Evolutionary conservation across 2,888 invertebrate genomes (phyloP), one percentile per base, ranked within the genome.

Genomic region (Eurytoma adleriae): DNA sequence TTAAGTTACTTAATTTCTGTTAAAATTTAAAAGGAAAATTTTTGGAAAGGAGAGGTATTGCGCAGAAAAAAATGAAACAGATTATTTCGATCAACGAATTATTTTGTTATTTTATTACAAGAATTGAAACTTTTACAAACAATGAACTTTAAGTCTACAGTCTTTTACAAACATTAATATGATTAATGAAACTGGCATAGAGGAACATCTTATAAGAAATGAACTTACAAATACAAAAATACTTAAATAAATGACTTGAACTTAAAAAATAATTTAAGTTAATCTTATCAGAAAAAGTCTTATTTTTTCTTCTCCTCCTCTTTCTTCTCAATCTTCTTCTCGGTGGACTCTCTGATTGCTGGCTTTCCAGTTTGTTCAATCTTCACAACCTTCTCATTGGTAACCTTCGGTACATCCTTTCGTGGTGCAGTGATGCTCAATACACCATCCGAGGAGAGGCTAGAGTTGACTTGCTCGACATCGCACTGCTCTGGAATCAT

Each of bases 371-470:
- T 89, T n/a, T 86, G 87, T 14, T 87, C 85, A 59, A 89, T 89
- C 30, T 86, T 86, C 40, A 90, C 83, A 3, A 70, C 54, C 54
- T 83, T 86, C 72, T 88, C 88, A 40, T 85, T 86, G 10, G 85
- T 83, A 0, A 59, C 0, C 48, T 85, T 85, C 2, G 86, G 81
- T 12, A 88, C 86, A 1, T 88, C 90, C 81, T 93, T 93, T 86
- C 95, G 94, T 0, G 96, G 96, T 0, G 95, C 96, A 0, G 93
- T 93, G 62, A 96, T 94, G 3, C 95, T 96, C 74, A 96, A 91
- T 30, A 97, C 94, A 12, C 97, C 97, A 88, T 97, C 96, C 0
- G 96, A 95, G 0, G 96, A 96, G 27, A 97, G 91, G 0, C 94
- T 94, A 78, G 96, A 96, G 71, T 94, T 92, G 0, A 97, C 93